phyloP scores from a whole-genome alignment of 2,113 vertebrate genomes.

The Laticauda colubrina region DNA sequence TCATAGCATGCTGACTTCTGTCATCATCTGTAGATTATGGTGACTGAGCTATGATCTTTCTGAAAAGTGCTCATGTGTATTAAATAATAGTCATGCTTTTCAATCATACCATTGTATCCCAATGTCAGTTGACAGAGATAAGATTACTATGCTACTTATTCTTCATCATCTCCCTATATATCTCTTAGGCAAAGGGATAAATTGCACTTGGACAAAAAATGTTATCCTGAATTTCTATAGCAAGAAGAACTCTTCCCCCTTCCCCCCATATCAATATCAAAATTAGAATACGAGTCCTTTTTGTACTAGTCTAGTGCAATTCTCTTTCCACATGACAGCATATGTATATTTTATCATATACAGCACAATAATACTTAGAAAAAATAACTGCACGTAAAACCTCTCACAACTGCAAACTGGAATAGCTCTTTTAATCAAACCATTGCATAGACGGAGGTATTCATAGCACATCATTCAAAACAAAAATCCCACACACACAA shows the following conservation, averaged over 20 bases:
- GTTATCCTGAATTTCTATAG: neutral
- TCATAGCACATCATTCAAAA: neutral
- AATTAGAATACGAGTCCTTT: neutral
- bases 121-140: neutral
- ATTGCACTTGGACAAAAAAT: neutral
- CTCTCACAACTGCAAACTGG: neutral
- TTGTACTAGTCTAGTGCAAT: neutral
- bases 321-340: neutral
- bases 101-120: neutral
- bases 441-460: neutral
- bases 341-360: neutral
- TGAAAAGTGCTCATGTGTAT: neutral
- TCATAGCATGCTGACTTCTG: neutral
- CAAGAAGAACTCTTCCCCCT: neutral
- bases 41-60: neutral
- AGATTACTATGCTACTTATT: neutral
- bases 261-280: neutral
- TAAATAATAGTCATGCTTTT: neutral
- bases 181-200: neutral
- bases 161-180: neutral
- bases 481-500: neutral
- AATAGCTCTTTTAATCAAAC: neutral
- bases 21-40: neutral
- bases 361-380: neutral
- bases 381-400: neutral